Conservation (phyloP, 2,797 vertebrate genomes). For the Pseudochirops cupreus region DNA sequence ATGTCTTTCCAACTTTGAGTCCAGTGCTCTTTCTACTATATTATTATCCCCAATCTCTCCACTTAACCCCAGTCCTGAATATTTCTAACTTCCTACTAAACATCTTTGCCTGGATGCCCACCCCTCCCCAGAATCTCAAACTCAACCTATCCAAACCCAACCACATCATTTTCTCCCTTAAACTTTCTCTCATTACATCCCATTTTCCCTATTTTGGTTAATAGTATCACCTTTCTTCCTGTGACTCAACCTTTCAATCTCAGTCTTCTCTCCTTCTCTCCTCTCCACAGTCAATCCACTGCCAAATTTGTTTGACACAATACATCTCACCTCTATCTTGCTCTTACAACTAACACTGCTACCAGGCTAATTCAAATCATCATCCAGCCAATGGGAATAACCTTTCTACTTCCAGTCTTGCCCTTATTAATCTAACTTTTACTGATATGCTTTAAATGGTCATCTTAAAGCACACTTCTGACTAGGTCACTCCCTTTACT, state of each 20-base stretch:
- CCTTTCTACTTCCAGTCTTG: neutral
- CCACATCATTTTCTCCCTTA: neutral
- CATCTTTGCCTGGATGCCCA: neutral
- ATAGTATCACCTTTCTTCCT: neutral
- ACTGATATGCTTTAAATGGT: neutral
- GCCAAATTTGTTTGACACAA: neutral
- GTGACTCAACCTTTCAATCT: neutral
- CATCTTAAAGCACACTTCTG: neutral
- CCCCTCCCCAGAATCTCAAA: neutral
- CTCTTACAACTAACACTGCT: neutral
- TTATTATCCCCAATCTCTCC: neutral
- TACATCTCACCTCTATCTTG: neutral
- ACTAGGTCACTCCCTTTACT: neutral
- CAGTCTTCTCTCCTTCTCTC: neutral
- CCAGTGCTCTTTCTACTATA: neutral
- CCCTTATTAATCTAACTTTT: neutral
- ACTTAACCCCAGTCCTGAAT: neutral
- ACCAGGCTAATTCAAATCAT: neutral
- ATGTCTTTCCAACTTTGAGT: neutral
- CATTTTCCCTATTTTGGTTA: neutral
- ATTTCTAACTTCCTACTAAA: neutral
- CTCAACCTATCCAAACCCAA: neutral
- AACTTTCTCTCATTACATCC: neutral
- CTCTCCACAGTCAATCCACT: neutral
- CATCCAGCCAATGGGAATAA: neutral